Percentiles rank a stretch among this genome's conserved stretches.
These are phyloP conservation scores for Drosophila truncata DNA, from an alignment of 1,140 invertebrate genomes.

Conservation along the genomic window DNA sequence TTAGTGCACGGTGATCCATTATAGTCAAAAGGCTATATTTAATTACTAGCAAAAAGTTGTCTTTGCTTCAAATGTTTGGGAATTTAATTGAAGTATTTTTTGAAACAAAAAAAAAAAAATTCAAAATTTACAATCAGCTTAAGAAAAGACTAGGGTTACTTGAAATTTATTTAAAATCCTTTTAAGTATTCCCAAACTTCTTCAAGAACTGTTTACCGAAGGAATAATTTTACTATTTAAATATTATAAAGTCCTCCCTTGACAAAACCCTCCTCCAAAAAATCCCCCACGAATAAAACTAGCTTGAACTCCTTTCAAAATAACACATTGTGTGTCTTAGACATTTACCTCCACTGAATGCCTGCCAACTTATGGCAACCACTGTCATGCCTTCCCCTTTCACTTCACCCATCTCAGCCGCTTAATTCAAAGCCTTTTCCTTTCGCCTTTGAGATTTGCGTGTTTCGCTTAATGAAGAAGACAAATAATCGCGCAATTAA, in stretches of 20 bases:
- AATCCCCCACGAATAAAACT: slow-evolving; percentile 2
- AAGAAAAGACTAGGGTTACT: too few relatives aligned
- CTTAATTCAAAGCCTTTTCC: slow-evolving; percentile 59
- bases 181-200: neutral
- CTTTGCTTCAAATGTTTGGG: neutral
- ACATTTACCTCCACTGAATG: slow-evolving; percentile 13
- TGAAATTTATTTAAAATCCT: neutral
- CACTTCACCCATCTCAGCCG: slow-evolving; percentile 24
- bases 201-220: neutral
- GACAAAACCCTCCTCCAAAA: neutral
- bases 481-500: slow-evolving; percentile 85
- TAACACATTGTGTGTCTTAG: neutral
- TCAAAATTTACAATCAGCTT: too few relatives aligned
- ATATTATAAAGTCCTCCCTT: neutral
- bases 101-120: too few relatives aligned
- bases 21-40: neutral
- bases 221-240: neutral
- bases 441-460: slow-evolving; percentile 82
- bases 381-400: slow-evolving; percentile 43
- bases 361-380: slow-evolving; percentile 47
- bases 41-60: neutral
- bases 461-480: slow-evolving; percentile 84
- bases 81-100: neutral
- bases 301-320: slow-evolving; percentile 1
- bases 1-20: slow-evolving; percentile 29